Evolutionary conservation across 2,113 vertebrate genomes (phyloP).

Genomic region (Chloropsis hardwickii): DNA sequence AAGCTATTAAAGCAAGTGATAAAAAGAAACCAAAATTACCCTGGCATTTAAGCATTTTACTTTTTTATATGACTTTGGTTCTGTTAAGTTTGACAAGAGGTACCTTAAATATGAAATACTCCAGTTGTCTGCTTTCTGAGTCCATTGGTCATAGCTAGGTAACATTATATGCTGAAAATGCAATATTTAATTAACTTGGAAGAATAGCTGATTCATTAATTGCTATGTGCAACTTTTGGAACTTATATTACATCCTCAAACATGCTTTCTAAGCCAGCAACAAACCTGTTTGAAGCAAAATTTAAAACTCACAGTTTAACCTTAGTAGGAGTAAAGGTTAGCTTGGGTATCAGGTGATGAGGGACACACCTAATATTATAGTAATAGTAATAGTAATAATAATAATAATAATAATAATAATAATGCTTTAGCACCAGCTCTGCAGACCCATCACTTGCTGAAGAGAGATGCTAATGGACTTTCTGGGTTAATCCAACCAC

Average conservation of each 20-base stretch:
- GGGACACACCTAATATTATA: neutral
- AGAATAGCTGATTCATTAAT: slow-evolving; percentile 47
- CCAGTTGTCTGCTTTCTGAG: neutral
- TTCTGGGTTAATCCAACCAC: neutral
- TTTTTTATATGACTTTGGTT: neutral
- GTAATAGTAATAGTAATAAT: neutral
- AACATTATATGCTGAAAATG: neutral
- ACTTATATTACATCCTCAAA: neutral
- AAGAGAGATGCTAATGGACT: neutral
- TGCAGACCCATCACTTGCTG: neutral
- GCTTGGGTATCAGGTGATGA: neutral
- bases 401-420: neutral
- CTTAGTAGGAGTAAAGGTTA: slow-evolving; percentile 17
- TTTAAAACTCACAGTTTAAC: neutral
- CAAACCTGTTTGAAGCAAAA: neutral
- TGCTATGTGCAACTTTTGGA: neutral
- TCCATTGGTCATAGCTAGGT: neutral
- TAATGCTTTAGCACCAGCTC: neutral
- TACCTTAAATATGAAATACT: neutral
- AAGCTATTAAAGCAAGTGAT: neutral
- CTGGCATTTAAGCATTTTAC: neutral
- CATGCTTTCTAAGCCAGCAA: neutral
- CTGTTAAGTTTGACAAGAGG: neutral
- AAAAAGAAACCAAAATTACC: neutral
- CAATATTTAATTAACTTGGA: slow-evolving; percentile 31